Evolutionary conservation across 2,113 vertebrate species (phyloP).

Genomic region (Xiphophorus maculatus): DNA sequence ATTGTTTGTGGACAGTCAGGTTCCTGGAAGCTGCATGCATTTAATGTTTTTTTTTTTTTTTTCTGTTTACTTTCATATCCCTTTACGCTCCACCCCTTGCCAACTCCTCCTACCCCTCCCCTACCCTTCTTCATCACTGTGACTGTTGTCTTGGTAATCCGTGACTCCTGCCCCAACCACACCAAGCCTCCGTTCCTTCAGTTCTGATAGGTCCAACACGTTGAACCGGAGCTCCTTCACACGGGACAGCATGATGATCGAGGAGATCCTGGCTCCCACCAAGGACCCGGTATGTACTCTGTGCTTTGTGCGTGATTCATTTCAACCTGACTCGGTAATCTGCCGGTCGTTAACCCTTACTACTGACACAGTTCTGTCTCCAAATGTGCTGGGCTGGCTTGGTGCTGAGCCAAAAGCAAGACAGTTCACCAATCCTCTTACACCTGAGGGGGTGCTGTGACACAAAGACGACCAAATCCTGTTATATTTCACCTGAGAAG

Average conservation of each 20-base stretch:
- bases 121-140: conserved; percentile 50
- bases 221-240: conserved; percentile 97
- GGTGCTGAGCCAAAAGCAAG: conserved; percentile 27
- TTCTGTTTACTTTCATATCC: conserved; percentile 86
- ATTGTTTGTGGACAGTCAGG: conserved; percentile 63
- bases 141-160: conserved; percentile 74
- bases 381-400: conserved; percentile 22
- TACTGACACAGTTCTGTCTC: conserved; percentile 23
- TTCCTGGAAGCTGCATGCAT: conserved; percentile 97
- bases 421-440: conserved; percentile 51
- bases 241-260: conserved; percentile 98
- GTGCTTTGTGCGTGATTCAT: background rate
- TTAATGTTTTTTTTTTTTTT: conserved; percentile 84
- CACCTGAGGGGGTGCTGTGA: conserved; percentile 26
- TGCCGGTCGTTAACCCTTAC: conserved; percentile 10
- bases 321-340: conserved; percentile 12
- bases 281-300: conserved; percentile 89
- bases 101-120: conserved; percentile 4
- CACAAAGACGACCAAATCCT: conserved; percentile 37
- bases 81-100: conserved; percentile 42
- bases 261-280: conserved; percentile 91
- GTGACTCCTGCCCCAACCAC: conserved; percentile 57
- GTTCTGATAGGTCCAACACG: conserved; percentile 99
- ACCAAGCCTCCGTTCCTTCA: conserved; percentile 99
- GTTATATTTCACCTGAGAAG: conserved; percentile 43